phyloP scores from a whole-genome alignment of 1,140 invertebrate species.

The Neodiprion virginianus region DNA sequence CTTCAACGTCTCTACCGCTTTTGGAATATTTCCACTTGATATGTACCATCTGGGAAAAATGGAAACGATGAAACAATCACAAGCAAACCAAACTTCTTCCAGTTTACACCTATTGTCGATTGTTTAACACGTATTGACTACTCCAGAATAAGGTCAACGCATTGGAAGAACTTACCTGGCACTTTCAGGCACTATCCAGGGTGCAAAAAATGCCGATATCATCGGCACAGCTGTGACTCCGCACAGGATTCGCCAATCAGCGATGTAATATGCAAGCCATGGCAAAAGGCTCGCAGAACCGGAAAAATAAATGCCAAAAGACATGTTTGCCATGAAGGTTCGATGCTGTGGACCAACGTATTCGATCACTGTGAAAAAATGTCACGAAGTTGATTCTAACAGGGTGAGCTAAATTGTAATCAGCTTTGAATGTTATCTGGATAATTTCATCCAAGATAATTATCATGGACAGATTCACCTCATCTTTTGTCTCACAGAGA shows the following conservation, averaged over 20 bases:
- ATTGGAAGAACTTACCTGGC: conserved; percentile 42
- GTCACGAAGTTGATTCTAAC: not conserved
- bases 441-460: no score
- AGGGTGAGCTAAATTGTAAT: no score
- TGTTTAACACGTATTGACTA: not conserved
- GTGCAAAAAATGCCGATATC: conserved; percentile 36
- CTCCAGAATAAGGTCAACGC: not conserved
- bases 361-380: conserved; percentile 49
- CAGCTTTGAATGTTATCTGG: no score
- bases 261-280: conserved; percentile 56
- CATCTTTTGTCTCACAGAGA: no score
- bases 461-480: no score
- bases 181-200: conserved; percentile 57
- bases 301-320: not conserved
- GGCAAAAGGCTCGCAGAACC: conserved; percentile 62
- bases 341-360: not conserved
- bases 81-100: not conserved
- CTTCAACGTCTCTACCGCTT: conserved; percentile 65
- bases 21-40: conserved; percentile 63
- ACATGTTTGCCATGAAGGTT: not conserved
- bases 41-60: conserved; percentile 67
- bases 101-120: not conserved
- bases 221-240: conserved; percentile 55
- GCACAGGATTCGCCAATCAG: conserved; percentile 62
- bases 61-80: not conserved